These are phyloP conservation scores for Hyla sarda DNA, from an alignment of 2,113 vertebrate genomes.

Conservation along the genomic window DNA sequence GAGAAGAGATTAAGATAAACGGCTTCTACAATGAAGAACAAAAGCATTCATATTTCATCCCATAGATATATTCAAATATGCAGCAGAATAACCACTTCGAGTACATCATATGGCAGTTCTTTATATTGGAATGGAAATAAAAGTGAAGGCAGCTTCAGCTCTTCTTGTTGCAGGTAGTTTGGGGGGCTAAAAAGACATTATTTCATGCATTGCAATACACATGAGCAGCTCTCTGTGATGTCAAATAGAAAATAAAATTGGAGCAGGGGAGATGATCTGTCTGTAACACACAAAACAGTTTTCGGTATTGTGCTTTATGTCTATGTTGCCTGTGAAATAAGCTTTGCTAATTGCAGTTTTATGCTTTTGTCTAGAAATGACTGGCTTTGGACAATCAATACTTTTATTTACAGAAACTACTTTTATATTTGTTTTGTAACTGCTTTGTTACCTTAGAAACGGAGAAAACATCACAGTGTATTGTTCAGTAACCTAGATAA, in stretches of 20 bases:
- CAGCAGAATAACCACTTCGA: slow-evolving; percentile 41
- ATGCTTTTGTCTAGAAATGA: not conserved
- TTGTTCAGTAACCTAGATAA: slow-evolving; percentile 13
- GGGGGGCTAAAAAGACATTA: slow-evolving; percentile 41
- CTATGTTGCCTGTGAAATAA: slow-evolving; percentile 18
- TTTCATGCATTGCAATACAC: slow-evolving; percentile 39
- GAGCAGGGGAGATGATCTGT: not conserved
- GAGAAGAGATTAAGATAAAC: slow-evolving; percentile 51
- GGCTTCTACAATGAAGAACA: slow-evolving; percentile 50
- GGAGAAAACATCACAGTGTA: not conserved
- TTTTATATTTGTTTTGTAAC: slow-evolving; percentile 5
- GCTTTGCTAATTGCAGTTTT: slow-evolving; percentile 21
- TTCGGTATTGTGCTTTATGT: not conserved
- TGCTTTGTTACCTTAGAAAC: slow-evolving; percentile 29
- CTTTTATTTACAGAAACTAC: not conserved
- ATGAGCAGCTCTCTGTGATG: slow-evolving; percentile 33
- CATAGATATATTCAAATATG: slow-evolving; percentile 56
- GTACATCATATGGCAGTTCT: slow-evolving; percentile 47
- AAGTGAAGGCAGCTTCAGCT: slow-evolving; percentile 1
- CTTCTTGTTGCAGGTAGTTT: slow-evolving; percentile 26
- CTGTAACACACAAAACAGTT: not conserved
- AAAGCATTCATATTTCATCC: slow-evolving; percentile 59
- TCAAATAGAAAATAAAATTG: slow-evolving; percentile 7
- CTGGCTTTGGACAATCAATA: slow-evolving; percentile 30
- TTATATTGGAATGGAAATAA: slow-evolving; percentile 46